Evolutionary conservation across 1,140 invertebrate species (phyloP), one percentile per base, ranked within the genome.

Genomic region (Drosophila oshimai): DNA sequence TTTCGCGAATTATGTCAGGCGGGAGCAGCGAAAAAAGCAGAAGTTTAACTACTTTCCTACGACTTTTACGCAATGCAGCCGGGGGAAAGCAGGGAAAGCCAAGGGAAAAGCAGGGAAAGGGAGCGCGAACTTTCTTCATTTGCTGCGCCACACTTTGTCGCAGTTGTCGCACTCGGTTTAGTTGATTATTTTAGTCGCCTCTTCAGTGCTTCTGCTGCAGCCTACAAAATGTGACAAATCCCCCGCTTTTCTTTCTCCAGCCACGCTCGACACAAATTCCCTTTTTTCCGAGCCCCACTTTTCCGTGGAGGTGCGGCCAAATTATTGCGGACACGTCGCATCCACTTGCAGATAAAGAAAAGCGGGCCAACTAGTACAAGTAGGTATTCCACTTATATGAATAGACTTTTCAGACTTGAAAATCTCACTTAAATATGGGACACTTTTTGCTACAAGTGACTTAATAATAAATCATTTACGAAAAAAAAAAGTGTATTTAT

Each of bases 1-100:
- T 34, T 17, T 28, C 22, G 28, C 42, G 57, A 84, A 84, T 84
- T 84, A 86, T 84, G 75, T 72, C 79, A 84, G 76, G 15, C 76
- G 17, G 60, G 42, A 67, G 60, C 37, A 46, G 73, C 49, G 51
- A 79, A 79, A 72, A 84, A 86, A 68, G 54, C 74, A 75, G 69
- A 79, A 84, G 54, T 86, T 84, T 86, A 86, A 84, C 79, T 84
- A 84, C 79, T 84, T 84, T 84, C 60, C 79, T 58, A 75, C 65
- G 80, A 75, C 58, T 86, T 84, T 76, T 76, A 65, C 47, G 53
- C 41, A 74, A 47, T 79, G 54, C 41, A 33, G 42, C 17, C 31
- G 24, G 7, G n/a, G 6, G 10, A 41, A 53, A 47, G 22, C 28
- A 53, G 41, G 42, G 49, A 55, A 37, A 39, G 12, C 13, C 42